Evolutionary conservation across 2,888 invertebrate species (phyloP), one percentile per base, ranked within the genome.

Genomic region (Sthenelais limicola): DNA sequence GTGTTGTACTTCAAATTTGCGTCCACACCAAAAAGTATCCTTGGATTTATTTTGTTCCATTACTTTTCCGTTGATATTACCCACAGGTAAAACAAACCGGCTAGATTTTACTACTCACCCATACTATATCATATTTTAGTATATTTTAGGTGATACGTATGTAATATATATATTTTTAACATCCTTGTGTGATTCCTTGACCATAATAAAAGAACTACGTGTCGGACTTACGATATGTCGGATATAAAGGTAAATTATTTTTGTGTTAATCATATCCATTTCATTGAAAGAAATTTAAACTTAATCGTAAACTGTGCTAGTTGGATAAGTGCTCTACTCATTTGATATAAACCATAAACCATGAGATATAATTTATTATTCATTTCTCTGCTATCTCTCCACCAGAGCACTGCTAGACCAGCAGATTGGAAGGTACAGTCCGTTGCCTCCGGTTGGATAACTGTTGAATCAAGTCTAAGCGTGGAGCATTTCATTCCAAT

Each of bases 371-470:
- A n/a, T n/a, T n/a, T n/a, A n/a, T n/a, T n/a, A n/a, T n/a, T n/a
- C n/a, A n/a, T n/a, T n/a, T n/a, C n/a, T n/a, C n/a, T n/a, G n/a
- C n/a, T n/a, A n/a, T n/a, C n/a, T n/a, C n/a, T n/a, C n/a, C n/a
- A n/a, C 28, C 77, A 86, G 85, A 82, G 82, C 47, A 86, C 90
- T 67, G 91, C 91, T 47, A 92, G 91, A 78, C 92, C 92, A 12
- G 92, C 92, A 32, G 94, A 95, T 30, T 92, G 93, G 91, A 95
- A 94, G 84, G 93, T 93, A 84, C 89, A 92, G 79, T 89, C 92
- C 0, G 92, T 92, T 83, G 85, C 90, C 0, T 91, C 91, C 28
- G 92, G 91, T 77, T 96, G 95, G 94, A 91, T 92, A 79, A 90
- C 92, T 77, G 86, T 96, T 30, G 93, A 94, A 82, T 92, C 94